Percentiles rank a stretch among this genome's conserved stretches.
These are phyloP conservation scores for Eupelmus urozonus DNA, from an alignment of 2,888 invertebrate species.

Conservation along the genomic window DNA sequence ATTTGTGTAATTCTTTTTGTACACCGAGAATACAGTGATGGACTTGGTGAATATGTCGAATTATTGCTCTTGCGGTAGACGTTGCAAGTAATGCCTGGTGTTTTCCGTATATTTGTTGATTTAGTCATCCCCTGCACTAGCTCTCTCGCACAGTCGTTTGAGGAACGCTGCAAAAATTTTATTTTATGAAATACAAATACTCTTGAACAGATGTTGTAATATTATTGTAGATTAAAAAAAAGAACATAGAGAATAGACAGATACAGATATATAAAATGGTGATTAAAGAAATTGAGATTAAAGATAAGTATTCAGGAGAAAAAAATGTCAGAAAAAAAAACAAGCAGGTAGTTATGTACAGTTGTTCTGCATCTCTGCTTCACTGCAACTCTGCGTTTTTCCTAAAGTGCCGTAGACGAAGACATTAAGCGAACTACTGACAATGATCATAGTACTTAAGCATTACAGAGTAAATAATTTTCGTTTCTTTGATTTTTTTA, in stretches of 20 bases:
- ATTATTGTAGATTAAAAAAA: neutral
- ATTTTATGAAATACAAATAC: neutral
- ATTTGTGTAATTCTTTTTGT: neutral
- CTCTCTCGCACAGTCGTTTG: slow-evolving; percentile 88
- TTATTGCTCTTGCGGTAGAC: neutral
- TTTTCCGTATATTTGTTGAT: slow-evolving; percentile 25
- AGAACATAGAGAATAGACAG: neutral
- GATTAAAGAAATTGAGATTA: neutral
- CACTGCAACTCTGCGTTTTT: slow-evolving; percentile 67
- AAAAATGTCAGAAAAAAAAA: slow-evolving; percentile 3
- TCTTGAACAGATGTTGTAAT: too few species aligned
- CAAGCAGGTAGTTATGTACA: slow-evolving; percentile 67
- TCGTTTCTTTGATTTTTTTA: too few species aligned
- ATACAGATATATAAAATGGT: neutral
- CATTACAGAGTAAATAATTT: too few species aligned
- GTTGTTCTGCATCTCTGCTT: slow-evolving; percentile 69
- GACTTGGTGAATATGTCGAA: neutral
- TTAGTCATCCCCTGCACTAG: too few species aligned
- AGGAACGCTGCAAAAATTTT: slow-evolving; percentile 82
- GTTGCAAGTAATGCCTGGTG: neutral
- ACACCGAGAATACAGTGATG: neutral
- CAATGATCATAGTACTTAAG: slow-evolving; percentile 43
- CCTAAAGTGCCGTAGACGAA: slow-evolving; percentile 64
- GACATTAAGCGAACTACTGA: slow-evolving; percentile 34
- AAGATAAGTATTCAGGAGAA: neutral